Conservation (phyloP, 2,113 vertebrate species). For the Cathartes aura region DNA sequence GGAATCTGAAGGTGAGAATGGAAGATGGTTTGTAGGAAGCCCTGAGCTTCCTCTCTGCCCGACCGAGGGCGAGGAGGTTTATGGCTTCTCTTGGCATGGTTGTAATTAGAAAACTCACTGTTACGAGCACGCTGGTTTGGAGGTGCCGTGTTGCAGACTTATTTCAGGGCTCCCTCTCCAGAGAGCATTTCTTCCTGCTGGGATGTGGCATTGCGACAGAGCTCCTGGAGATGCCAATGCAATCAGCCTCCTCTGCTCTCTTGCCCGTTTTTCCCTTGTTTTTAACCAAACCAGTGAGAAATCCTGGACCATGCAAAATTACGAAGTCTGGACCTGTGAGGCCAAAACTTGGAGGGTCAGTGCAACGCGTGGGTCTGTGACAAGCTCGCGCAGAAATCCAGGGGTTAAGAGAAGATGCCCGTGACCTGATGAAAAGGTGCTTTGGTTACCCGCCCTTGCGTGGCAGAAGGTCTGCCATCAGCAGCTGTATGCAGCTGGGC, state of each 20-base stretch:
- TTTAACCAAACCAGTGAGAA: neutral
- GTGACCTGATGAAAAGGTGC: neutral
- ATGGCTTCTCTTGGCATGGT: neutral
- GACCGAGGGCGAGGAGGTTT: neutral
- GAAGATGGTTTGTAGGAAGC: neutral
- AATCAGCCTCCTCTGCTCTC: neutral
- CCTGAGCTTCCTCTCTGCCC: neutral
- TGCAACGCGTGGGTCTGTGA: neutral
- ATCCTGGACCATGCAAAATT: neutral
- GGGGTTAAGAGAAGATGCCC: neutral
- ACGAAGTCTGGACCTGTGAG: neutral
- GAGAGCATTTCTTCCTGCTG: neutral
- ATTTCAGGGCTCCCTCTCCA: neutral
- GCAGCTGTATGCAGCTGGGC: neutral
- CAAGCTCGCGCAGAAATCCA: neutral
- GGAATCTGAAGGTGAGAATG: neutral
- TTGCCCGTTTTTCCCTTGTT: neutral
- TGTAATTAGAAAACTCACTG: neutral
- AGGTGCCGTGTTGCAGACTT: neutral
- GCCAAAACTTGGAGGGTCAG: neutral
- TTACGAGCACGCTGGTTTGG: neutral
- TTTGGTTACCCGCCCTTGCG: rapidly evolving
- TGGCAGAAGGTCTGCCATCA: neutral
- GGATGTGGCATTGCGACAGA: neutral
- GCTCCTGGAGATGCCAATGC: neutral